Percentiles rank a stretch among this genome's conserved stretches.
Evolutionary conservation across 2,113 vertebrate species (phyloP).

Genomic region (Oxyruncus cristatus): DNA sequence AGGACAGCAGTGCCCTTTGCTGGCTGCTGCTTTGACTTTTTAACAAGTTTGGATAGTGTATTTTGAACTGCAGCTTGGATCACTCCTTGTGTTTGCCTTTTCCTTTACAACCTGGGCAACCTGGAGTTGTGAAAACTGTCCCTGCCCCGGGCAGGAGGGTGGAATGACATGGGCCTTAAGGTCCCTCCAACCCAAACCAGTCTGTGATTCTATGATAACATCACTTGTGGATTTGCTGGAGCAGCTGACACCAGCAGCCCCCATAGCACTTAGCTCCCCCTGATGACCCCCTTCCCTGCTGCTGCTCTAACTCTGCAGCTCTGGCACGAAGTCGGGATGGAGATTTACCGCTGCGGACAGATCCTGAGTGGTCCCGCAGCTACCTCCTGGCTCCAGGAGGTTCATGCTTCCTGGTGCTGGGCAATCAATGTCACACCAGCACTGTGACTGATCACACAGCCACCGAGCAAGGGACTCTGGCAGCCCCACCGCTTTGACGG

Average conservation of each 20-base stretch:
- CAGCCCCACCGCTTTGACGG: background rate
- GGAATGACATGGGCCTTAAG: background rate
- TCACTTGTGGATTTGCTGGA: background rate
- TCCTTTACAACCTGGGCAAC: background rate
- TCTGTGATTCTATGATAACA: background rate
- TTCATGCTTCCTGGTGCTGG: background rate
- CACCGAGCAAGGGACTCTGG: background rate
- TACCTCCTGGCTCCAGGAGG: background rate
- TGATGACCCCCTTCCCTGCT: background rate
- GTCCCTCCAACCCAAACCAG: background rate
- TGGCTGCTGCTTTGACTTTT: background rate
- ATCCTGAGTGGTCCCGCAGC: rapidly evolving
- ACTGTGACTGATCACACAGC: background rate
- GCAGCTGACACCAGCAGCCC: background rate
- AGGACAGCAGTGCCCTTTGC: background rate
- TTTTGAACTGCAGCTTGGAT: background rate
- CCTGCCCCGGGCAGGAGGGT: background rate
- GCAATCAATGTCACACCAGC: background rate
- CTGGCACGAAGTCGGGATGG: background rate
- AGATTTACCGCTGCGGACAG: no score
- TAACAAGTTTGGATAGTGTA: background rate
- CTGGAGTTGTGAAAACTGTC: background rate
- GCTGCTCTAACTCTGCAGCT: background rate
- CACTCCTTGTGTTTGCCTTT: background rate
- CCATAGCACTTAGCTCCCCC: background rate